Evolutionary conservation across 2,797 vertebrate species (phyloP), one percentile per base, ranked within the genome.

Genomic region (Lepus townsendii): DNA sequence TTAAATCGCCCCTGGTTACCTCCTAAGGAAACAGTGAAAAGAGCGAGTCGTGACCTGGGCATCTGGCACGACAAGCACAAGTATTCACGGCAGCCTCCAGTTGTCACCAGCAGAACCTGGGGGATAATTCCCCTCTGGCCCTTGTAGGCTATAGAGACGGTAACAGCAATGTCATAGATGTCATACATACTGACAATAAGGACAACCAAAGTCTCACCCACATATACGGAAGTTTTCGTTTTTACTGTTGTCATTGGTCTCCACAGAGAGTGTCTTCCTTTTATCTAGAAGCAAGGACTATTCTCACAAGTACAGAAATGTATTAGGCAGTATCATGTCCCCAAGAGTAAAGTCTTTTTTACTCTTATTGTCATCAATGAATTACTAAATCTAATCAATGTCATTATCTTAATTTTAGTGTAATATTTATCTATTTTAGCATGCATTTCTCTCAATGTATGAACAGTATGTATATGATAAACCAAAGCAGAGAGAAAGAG

Each of bases 71-170:
- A 88, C 12, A 24, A 91, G 9, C 19, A 22, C 14, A 0, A 14
- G 12, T 0, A 2, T 22, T n/a, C 20, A 13, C 5, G 19, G 14
- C 27, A 68, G 10, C 12, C 24, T 10, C 26, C 7, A 1, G 3
- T 3, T 12, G 14, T 66, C 32, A 9, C 63, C 60, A 68, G 71
- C 22, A 32, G 77, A 71, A 27, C 22, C 9, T 14, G 1, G 30
- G 26, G 16, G 32, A 4, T 24, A 26, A 24, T 63, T 52, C 50
- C 72, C 57, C 7, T 14, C 62, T 26, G 4, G 16, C 17, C 32
- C 12, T 50, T n/a, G 2, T 2, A 63, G 62, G 32, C 54, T 20
- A 5, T 22, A 0, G 5, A 47, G 57, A 76, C 6, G 26, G 35
- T 32, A 57, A 26, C 1, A n/a, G 32, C 52, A 62, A 60, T n/a